phyloP scores from a whole-genome alignment of 2,113 vertebrate species.

The Micronisus gabar region DNA sequence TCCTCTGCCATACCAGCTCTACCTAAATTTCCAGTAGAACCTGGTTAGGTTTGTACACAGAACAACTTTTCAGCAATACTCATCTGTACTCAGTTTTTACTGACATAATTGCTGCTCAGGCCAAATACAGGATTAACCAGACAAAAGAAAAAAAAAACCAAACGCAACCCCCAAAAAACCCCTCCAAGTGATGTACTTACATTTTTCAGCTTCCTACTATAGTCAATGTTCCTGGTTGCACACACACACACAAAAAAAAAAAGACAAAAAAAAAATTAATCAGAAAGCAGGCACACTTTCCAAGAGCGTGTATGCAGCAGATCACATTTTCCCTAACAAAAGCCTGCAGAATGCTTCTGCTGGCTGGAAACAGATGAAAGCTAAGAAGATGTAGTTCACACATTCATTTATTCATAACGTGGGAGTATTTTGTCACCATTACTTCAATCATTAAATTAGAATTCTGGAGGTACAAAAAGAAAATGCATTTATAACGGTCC shows the following conservation, averaged over 20 bases:
- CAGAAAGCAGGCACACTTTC: slow-evolving; percentile 56
- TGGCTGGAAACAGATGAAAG: slow-evolving; percentile 32
- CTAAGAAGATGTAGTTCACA: slow-evolving; percentile 27
- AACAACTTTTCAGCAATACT: background rate
- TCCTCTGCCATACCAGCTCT: background rate
- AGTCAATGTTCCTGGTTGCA: slow-evolving; percentile 81
- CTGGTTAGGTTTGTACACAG: background rate
- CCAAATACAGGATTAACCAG: background rate
- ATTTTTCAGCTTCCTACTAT: slow-evolving; percentile 91
- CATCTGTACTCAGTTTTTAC: background rate
- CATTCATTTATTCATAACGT: slow-evolving; percentile 28
- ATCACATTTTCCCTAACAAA: slow-evolving; percentile 21
- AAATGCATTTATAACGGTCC: slow-evolving; percentile 5
- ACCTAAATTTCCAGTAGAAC: background rate
- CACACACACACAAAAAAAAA: background rate
- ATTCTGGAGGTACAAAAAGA: background rate
- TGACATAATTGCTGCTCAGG: background rate
- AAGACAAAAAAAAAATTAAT: background rate
- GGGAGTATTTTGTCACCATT: slow-evolving; percentile 46
- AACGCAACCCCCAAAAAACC: background rate
- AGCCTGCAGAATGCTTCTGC: background rate
- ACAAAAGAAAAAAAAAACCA: background rate
- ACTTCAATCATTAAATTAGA: slow-evolving; percentile 23
- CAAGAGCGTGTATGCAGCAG: background rate
- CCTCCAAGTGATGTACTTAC: slow-evolving; percentile 80